Conservation (phyloP, 2,797 vertebrate species). For the Saxicola maurus region DNA sequence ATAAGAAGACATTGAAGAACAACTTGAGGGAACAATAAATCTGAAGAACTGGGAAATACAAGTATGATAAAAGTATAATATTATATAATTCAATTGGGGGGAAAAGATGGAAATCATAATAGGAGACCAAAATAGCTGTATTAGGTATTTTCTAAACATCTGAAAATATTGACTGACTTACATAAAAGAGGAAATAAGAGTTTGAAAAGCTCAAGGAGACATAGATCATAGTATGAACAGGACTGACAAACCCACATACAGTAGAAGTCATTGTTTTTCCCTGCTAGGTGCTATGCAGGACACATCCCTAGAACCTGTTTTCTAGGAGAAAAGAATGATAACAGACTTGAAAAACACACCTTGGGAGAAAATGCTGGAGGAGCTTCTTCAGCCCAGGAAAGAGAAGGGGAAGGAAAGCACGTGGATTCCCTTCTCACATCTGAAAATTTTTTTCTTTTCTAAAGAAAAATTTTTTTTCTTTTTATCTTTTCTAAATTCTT, state of each 20-base stretch:
- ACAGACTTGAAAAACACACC: not conserved
- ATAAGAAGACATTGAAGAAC: not conserved
- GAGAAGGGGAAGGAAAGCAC: not conserved
- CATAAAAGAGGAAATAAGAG: not conserved
- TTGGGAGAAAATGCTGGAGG: not conserved
- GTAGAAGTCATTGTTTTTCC: not conserved
- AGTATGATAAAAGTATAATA: not conserved
- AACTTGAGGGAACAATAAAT: not conserved
- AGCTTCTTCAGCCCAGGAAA: not conserved
- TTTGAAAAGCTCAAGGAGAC: not conserved
- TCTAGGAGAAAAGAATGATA: not conserved
- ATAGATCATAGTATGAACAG: not conserved
- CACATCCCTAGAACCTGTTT: not conserved
- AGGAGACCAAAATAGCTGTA: not conserved
- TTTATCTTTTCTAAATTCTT: not conserved
- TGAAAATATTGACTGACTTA: not conserved
- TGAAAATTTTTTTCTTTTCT: not conserved
- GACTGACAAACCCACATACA: not conserved
- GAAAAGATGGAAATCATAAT: not conserved
- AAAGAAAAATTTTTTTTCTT: no score
- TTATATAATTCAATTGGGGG: not conserved
- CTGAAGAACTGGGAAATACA: no score
- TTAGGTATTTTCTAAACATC: not conserved
- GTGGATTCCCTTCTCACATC: not conserved
- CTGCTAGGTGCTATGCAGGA: not conserved